These are phyloP conservation scores for Lithobates pipiens DNA, from an alignment of 2,797 vertebrate species.

Conservation along the genomic window DNA sequence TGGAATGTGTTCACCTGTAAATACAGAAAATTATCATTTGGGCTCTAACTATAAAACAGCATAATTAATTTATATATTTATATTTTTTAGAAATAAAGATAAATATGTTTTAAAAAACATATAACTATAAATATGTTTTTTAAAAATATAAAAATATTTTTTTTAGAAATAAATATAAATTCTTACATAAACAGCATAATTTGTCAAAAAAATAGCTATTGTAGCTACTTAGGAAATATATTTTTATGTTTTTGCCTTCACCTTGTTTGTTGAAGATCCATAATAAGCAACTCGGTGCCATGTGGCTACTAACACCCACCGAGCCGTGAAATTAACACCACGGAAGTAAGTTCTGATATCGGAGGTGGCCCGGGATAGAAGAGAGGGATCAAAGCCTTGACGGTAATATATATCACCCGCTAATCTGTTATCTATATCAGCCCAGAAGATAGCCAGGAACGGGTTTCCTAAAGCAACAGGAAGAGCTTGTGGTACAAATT, in stretches of 20 bases:
- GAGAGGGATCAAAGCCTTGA: not conserved
- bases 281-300: slow-evolving; percentile 42
- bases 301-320: slow-evolving; percentile 45
- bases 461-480: not conserved
- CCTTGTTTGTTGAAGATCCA: not conserved
- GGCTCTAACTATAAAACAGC: too few relatives aligned
- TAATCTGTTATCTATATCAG: slow-evolving; percentile 9
- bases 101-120: too few relatives aligned
- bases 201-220: too few relatives aligned
- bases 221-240: too few relatives aligned
- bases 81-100: too few relatives aligned
- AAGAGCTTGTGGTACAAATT: not conserved
- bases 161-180: too few relatives aligned
- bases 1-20: slow-evolving; percentile 1
- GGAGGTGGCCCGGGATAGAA: slow-evolving; percentile 11
- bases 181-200: too few relatives aligned
- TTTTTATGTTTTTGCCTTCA: not conserved
- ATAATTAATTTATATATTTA: too few relatives aligned
- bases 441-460: slow-evolving; percentile 35
- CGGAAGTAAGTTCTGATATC: slow-evolving; percentile 14
- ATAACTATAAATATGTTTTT: too few relatives aligned
- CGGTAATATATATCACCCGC: slow-evolving; percentile 31
- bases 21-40: too few relatives aligned
- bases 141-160: too few relatives aligned
- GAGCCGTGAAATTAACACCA: not conserved